These are phyloP conservation scores for Bilobella aurantiaca DNA, from an alignment of 1,140 invertebrate species.

Conservation along the genomic window DNA sequence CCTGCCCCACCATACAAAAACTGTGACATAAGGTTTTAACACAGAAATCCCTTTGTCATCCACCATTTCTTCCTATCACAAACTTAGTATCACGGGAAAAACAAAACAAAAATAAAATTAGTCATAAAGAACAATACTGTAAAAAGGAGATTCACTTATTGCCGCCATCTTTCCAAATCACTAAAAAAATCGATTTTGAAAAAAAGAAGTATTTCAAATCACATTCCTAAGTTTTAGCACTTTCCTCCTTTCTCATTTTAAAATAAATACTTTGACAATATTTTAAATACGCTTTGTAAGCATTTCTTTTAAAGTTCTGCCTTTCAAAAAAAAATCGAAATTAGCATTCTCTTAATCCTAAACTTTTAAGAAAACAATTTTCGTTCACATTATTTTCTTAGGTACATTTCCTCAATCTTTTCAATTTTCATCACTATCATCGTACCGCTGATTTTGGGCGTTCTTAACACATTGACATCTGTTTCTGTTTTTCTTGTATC, in stretches of 20 bases:
- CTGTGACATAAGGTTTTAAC: background rate
- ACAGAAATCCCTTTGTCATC: background rate
- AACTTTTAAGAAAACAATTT: too few relatives aligned
- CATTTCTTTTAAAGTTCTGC: background rate
- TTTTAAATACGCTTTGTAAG: background rate
- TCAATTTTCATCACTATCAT: too few relatives aligned
- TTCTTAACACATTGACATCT: too few relatives aligned
- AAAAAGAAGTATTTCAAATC: too few relatives aligned
- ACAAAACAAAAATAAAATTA: slow-evolving; percentile 8
- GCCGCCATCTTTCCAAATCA: background rate
- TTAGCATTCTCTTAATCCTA: too few relatives aligned
- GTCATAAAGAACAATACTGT: slow-evolving; percentile 4
- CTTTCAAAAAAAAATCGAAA: too few relatives aligned
- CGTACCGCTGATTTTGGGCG: too few relatives aligned
- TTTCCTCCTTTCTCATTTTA: background rate
- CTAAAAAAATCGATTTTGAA: too few relatives aligned
- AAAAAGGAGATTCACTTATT: slow-evolving; percentile 18
- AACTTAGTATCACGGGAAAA: slow-evolving; percentile 15
- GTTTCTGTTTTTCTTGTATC: too few relatives aligned
- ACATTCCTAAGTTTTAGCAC: background rate
- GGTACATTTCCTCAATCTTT: too few relatives aligned
- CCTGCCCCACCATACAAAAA: background rate
- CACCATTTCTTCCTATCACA: slow-evolving; percentile 7
- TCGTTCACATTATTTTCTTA: too few relatives aligned
- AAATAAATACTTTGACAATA: slow-evolving; percentile 8